A percentile compares a stretch with the other conserved stretches of the same genome.
Evolutionary conservation across 1,140 invertebrate genomes (phyloP).

Genomic region (Amphibalanus amphitrite): DNA sequence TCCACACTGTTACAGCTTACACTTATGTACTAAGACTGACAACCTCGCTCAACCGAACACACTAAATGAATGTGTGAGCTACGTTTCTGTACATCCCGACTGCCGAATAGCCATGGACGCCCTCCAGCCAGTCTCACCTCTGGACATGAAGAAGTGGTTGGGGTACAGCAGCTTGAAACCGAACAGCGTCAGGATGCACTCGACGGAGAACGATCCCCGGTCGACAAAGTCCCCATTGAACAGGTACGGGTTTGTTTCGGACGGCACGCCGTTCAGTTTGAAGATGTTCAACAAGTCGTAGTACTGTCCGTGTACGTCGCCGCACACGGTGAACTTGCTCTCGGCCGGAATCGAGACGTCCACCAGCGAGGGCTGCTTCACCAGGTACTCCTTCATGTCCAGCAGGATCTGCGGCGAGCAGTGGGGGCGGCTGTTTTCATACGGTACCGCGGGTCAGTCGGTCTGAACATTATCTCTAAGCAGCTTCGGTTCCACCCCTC

Average conservation of each 20-base stretch:
- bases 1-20: neutral
- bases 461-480: neutral
- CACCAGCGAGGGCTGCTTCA: constrained; percentile 67
- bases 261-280: constrained; percentile 86
- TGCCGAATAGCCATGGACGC: neutral
- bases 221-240: constrained; percentile 99
- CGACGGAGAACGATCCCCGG: constrained; percentile 95
- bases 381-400: constrained; percentile 71
- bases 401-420: constrained; percentile 59
- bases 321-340: constrained; percentile 94
- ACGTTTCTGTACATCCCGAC: neutral
- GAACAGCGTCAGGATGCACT: constrained; percentile 96
- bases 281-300: constrained; percentile 98
- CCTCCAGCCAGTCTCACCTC: constrained; percentile 56
- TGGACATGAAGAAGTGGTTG: constrained; percentile 91
- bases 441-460: constrained; percentile 1
- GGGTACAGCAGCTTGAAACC: constrained; percentile 95
- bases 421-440: neutral
- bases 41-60: no score
- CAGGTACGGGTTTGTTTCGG: constrained; percentile 84
- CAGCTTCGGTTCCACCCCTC: neutral
- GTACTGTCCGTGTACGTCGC: constrained; percentile 99
- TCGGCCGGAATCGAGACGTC: constrained; percentile 72
- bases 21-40: no score
- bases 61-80: no score